phyloP scores from a whole-genome alignment of 2,797 vertebrate genomes.

The Cygnus olor region DNA sequence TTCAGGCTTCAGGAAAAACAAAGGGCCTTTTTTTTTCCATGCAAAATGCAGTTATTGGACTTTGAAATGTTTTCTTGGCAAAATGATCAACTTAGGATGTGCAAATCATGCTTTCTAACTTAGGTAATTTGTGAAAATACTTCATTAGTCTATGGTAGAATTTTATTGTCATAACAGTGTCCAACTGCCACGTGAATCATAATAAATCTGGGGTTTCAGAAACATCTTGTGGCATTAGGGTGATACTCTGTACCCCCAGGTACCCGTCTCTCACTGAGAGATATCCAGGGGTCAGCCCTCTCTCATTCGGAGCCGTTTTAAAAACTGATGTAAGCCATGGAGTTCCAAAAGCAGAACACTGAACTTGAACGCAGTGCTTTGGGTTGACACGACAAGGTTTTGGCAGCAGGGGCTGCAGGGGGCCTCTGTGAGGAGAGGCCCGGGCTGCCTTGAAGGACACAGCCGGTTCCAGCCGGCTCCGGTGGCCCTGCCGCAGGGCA shows the following conservation, averaged over 20 bases:
- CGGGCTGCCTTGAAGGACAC: rapidly evolving
- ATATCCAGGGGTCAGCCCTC: not conserved
- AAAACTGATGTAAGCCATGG: not conserved
- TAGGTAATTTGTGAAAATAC: not conserved
- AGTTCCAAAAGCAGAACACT: not conserved
- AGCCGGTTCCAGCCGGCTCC: rapidly evolving
- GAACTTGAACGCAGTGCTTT: not conserved
- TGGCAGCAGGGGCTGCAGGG: not conserved
- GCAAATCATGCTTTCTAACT: not conserved
- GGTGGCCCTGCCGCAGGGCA: rapidly evolving
- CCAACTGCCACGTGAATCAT: not conserved
- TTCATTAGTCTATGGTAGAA: not conserved
- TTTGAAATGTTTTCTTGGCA: not conserved
- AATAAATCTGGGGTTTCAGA: slow-evolving; percentile 11
- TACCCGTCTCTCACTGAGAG: not conserved
- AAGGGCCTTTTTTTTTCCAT: not conserved
- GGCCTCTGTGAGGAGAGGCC: not conserved
- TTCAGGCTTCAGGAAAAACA: not conserved
- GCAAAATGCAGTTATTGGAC: not conserved
- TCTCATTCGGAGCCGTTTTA: slow-evolving; percentile 9
- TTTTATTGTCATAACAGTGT: not conserved
- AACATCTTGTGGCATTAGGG: not conserved
- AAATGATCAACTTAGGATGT: not conserved
- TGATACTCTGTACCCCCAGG: not conserved
- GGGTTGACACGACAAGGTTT: not conserved